These are phyloP conservation scores for Vireo griseus DNA, from an alignment of 2,797 vertebrate species.

Conservation along the genomic window DNA sequence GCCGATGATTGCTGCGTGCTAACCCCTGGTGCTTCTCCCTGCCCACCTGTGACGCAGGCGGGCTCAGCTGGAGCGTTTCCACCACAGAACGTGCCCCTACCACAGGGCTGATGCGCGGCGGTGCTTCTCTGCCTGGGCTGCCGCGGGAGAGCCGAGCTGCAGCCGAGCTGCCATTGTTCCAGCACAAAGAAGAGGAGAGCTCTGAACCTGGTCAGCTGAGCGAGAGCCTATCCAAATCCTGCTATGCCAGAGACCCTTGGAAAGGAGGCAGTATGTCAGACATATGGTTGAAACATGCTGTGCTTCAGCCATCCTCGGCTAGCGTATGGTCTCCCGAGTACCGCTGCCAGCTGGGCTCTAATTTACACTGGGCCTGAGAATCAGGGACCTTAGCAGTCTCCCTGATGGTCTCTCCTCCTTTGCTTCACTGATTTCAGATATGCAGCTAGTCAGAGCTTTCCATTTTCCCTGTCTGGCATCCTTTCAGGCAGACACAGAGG, in stretches of 20 bases:
- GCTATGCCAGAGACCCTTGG: constrained; percentile 38
- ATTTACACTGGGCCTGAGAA: constrained; percentile 47
- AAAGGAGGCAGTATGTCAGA: constrained; percentile 60
- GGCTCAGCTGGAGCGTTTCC: background rate
- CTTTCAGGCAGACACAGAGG: background rate
- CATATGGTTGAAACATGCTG: constrained; percentile 60
- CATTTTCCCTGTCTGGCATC: background rate
- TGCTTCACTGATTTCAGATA: constrained; percentile 55
- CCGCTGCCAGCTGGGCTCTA: constrained; percentile 59
- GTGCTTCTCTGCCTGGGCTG: background rate
- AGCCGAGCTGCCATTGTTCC: background rate
- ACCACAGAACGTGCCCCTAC: background rate
- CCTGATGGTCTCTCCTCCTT: constrained; percentile 42
- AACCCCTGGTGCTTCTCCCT: background rate
- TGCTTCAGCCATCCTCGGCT: constrained; percentile 56
- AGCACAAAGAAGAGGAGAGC: constrained; percentile 34
- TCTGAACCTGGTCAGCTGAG: constrained; percentile 47
- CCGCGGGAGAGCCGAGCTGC: background rate
- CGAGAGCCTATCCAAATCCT: background rate
- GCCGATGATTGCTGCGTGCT: background rate
- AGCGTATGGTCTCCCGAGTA: constrained; percentile 57
- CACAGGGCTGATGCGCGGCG: background rate
- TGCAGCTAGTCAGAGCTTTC: constrained; percentile 1
- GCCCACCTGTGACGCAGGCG: background rate
- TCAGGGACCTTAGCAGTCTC: constrained; percentile 9